Conservation (phyloP, 2,888 invertebrate species). For the Cosmia trapezina region DNA sequence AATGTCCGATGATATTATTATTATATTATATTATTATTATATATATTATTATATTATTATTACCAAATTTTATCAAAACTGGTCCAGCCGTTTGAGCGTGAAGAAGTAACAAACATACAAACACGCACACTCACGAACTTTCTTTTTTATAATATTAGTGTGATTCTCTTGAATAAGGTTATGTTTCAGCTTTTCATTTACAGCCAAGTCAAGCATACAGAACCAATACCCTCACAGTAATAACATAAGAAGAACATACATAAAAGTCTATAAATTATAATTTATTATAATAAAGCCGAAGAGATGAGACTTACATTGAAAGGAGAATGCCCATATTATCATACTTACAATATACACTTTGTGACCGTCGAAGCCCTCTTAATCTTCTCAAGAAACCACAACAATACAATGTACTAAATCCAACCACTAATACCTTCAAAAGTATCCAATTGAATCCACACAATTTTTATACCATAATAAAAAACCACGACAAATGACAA, state of each 20-base stretch:
- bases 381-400: conserved; percentile 50
- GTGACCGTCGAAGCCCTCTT: conserved; percentile 53
- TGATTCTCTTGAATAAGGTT: not conserved
- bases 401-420: conserved; percentile 50
- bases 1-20: too few relatives aligned
- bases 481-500: too few relatives aligned
- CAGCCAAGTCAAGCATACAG: not conserved
- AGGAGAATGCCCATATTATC: conserved; percentile 43
- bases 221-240: not conserved
- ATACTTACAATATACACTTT: conserved; percentile 33
- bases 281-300: too few relatives aligned
- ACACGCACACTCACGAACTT: too few relatives aligned
- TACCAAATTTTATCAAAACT: too few relatives aligned
- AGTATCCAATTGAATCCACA: conserved; percentile 37
- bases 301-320: conserved; percentile 11
- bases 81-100: too few relatives aligned
- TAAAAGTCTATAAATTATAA: conserved; percentile 10
- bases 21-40: too few relatives aligned
- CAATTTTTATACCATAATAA: conserved; percentile 22
- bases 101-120: too few relatives aligned
- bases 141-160: too few relatives aligned
- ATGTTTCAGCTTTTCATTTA: not conserved
- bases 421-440: conserved; percentile 44
- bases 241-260: not conserved
- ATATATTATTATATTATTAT: too few relatives aligned